phyloP scores from a whole-genome alignment of 2,113 vertebrate species.

The Sorex araneus region DNA sequence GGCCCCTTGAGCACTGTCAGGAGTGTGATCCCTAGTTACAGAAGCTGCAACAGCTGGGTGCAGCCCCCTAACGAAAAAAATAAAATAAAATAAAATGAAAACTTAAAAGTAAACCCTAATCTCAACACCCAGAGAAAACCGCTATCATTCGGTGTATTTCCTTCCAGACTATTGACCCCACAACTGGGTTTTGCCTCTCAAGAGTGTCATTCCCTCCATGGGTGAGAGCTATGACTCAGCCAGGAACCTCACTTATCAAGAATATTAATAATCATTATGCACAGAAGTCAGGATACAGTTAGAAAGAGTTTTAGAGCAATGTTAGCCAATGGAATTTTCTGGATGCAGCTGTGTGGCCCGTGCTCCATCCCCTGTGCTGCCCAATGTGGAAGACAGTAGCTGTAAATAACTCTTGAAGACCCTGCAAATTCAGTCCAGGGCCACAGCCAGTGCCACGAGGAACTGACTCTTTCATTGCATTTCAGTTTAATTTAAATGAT shows the following conservation, averaged over 20 bases:
- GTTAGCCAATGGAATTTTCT: background rate
- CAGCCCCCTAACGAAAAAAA: too few species aligned
- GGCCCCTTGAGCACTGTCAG: too few species aligned
- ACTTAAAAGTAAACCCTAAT: background rate
- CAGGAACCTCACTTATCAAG: background rate
- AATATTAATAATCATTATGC: background rate
- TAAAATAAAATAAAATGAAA: background rate
- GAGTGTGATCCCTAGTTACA: too few species aligned
- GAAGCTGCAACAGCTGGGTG: too few species aligned
- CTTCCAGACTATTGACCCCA: background rate
- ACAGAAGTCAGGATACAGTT: too few species aligned
- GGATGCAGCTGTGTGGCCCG: too few species aligned
- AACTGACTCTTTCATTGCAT: background rate
- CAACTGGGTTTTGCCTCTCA: background rate
- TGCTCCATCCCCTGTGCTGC: background rate
- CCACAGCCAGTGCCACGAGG: background rate
- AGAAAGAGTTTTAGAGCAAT: background rate
- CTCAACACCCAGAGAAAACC: slow-evolving; percentile 30
- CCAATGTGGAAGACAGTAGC: fast-evolving
- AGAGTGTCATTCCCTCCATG: background rate
- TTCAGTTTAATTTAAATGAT: background rate
- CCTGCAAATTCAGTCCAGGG: background rate
- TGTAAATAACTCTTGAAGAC: fast-evolving
- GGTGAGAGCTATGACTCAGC: background rate
- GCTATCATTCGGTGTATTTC: background rate